Conservation (phyloP, 2,888 invertebrate genomes). For the Epiperipatus broadwayi region DNA sequence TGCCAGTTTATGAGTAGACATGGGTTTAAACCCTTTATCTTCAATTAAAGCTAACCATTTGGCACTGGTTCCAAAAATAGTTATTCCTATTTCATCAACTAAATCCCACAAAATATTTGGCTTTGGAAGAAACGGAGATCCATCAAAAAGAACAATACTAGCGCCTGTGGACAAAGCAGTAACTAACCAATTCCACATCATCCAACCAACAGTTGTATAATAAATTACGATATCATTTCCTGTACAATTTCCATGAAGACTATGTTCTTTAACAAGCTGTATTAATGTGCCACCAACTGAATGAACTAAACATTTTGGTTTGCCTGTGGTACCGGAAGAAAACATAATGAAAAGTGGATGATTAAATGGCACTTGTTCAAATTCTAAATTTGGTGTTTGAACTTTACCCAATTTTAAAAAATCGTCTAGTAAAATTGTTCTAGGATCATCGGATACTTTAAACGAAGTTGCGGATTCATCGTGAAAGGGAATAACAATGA, state of each 20-base stretch:
- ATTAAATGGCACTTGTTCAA: slow-evolving; percentile 35
- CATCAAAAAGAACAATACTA: slow-evolving; percentile 37
- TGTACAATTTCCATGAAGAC: slow-evolving; percentile 33
- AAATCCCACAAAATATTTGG: slow-evolving; percentile 33
- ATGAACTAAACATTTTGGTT: slow-evolving; percentile 39
- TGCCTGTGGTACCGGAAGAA: slow-evolving; percentile 39
- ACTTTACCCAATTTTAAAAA: slow-evolving; percentile 19
- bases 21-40: slow-evolving; percentile 27
- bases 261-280: slow-evolving; percentile 37
- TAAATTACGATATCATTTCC: slow-evolving; percentile 34
- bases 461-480: slow-evolving; percentile 16
- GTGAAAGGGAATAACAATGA: slow-evolving; percentile 26
- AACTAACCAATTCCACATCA: slow-evolving; percentile 42
- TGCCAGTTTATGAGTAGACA: slow-evolving; percentile 30
- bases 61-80: slow-evolving; percentile 36
- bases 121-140: slow-evolving; percentile 34
- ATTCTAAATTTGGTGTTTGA: too few relatives aligned
- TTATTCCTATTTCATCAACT: slow-evolving; percentile 30
- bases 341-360: slow-evolving; percentile 39
- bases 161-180: slow-evolving; percentile 30
- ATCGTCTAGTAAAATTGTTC: slow-evolving; percentile 24
- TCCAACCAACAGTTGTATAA: slow-evolving; percentile 40
- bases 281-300: slow-evolving; percentile 37
- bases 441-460: too few relatives aligned
- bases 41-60: slow-evolving; percentile 36